Base-by-base conservation (phyloP, 1,140 invertebrate species). In the Orussus abietinus region DNA sequence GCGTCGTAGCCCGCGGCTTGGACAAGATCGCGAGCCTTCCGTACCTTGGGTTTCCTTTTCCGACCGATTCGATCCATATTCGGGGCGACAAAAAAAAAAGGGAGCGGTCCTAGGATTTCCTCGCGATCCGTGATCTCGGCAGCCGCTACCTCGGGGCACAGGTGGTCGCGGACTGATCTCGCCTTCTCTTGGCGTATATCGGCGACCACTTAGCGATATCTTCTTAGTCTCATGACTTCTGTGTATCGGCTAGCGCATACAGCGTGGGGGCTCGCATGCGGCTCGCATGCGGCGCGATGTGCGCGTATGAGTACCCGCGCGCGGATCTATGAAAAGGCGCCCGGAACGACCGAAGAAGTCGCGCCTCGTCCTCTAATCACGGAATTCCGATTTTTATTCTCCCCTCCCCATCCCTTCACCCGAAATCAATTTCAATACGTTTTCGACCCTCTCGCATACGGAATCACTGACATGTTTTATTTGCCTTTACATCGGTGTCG, bases 181-280 rank as follows among this genome's bases (percentile, higher is more conserved):
- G 47, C 34, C 30, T 44, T 55, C 47, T 46, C 45, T 47, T 47
- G 50, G 53, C 45, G 42, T 49, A 53, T 62, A 66, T 66, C 60
- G 59, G 49, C 45, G 48, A 48, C 55, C 55, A 64, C 64, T 66
- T 66, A 64, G 55, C 61, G 57, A 60, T 66, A 61, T 64, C 61
- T 64, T 64, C 59, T 51, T 46, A 45, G 59, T 39, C 50, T 50
- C 44, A 46, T 47, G 42, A 53, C 42, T 42, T 51, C 43, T 18
- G 6, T 45, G 44, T 35, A 46, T 48, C 26, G 36, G 43, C 32
- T 34, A 33, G 31, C 22, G 46, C 45, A 53, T 49, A 47, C 45
- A n/a, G n/a, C n/a, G n/a, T n/a, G n/a, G n/a, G n/a, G n/a, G n/a
- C n/a, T n/a, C n/a, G n/a, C n/a, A n/a, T n/a, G n/a, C n/a, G n/a